A percentile compares a stretch with the other conserved stretches of the same genome.
Evolutionary conservation across 2,888 invertebrate genomes (phyloP).

Genomic region (Mesorhabditis sp.): DNA sequence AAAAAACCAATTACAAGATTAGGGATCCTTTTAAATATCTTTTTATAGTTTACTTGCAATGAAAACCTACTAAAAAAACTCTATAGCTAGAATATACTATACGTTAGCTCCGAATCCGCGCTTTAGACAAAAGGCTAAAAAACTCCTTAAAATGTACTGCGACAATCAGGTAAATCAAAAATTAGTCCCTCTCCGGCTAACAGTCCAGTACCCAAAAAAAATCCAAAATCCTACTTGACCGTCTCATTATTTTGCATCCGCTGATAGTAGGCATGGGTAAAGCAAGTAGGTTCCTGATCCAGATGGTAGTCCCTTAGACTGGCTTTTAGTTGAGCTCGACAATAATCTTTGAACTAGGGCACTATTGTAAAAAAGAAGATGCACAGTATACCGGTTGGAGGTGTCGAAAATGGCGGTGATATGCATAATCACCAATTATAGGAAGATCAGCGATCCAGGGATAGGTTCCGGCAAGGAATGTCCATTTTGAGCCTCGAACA

Average conservation of each 20-base stretch:
- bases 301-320: constrained; percentile 17
- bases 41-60: too few species aligned
- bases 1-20: too few species aligned
- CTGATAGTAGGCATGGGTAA: constrained; percentile 29
- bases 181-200: neutral
- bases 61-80: too few species aligned
- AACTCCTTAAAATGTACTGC: neutral
- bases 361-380: too few species aligned
- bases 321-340: constrained; percentile 12
- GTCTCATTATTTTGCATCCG: constrained; percentile 10
- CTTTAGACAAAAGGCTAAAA: too few species aligned
- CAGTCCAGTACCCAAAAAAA: neutral
- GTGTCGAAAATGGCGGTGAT: constrained; percentile 15
- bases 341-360: constrained; percentile 9
- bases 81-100: too few species aligned
- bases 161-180: constrained; percentile 1
- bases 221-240: constrained; percentile 11
- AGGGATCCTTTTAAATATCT: too few species aligned
- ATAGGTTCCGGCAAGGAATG: neutral
- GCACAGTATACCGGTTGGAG: constrained; percentile 1
- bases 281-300: constrained; percentile 24
- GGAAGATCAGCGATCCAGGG: constrained; percentile 17
- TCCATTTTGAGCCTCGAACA: constrained; percentile 1
- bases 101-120: too few species aligned
- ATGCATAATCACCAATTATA: constrained; percentile 19